These are phyloP conservation scores for Berghia stephanieae DNA, from an alignment of 1,140 invertebrate genomes.

Conservation along the genomic window DNA sequence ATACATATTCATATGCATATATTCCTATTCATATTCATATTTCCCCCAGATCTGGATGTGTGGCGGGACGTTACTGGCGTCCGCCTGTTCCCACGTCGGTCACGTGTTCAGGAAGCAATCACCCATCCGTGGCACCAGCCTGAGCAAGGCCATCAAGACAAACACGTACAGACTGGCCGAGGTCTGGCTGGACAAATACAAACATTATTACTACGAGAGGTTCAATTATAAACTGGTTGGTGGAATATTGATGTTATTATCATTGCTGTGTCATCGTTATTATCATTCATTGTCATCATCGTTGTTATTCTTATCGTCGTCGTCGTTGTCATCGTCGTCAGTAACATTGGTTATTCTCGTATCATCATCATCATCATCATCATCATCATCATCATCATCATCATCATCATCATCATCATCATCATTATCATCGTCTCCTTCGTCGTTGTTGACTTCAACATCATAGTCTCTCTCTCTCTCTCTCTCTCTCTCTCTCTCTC, in stretches of 20 bases:
- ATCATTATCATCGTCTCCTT: not conserved
- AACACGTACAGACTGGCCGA: conserved; percentile 68
- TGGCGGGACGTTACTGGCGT: conserved; percentile 91
- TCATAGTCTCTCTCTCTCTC: not conserved
- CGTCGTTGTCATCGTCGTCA: too few species aligned
- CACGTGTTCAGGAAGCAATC: conserved; percentile 79
- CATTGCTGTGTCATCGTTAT: too few species aligned
- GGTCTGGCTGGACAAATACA: conserved; percentile 91
- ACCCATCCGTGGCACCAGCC: conserved; percentile 42
- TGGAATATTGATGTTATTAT: too few species aligned
- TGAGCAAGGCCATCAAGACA: conserved; percentile 63
- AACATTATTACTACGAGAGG: conserved; percentile 73
- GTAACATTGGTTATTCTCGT: too few species aligned
- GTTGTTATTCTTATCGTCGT: too few species aligned
- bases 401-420: not conserved
- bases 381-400: not conserved
- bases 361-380: too few species aligned
- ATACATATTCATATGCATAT: conserved; percentile 88
- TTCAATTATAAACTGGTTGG: conserved; percentile 76
- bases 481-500: not conserved
- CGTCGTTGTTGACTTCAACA: not conserved
- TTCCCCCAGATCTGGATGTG: conserved; percentile 92
- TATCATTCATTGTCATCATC: too few species aligned
- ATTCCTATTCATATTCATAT: conserved; percentile 96
- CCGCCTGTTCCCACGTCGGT: conserved; percentile 94